A percentile compares a stretch with the other conserved stretches of the same genome.
These are phyloP conservation scores for Pinctada fucata DNA, from an alignment of 2,888 invertebrate genomes.

Conservation along the genomic window DNA sequence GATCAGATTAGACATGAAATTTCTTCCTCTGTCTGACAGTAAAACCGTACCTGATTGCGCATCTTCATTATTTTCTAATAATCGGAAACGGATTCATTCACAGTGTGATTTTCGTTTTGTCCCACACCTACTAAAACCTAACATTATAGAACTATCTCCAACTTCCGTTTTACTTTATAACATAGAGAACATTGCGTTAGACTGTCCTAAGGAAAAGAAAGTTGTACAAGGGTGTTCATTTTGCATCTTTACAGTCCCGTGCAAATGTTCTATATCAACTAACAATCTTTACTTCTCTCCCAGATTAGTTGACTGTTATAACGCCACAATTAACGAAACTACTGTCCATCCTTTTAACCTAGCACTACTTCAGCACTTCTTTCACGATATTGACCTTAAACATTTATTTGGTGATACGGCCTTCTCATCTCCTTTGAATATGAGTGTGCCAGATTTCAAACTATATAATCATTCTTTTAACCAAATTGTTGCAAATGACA, in stretches of 20 bases:
- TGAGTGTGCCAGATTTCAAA: background rate
- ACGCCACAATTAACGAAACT: background rate
- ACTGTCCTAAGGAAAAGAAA: slow-evolving; percentile 14
- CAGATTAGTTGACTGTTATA: background rate
- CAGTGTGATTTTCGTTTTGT: too few species aligned
- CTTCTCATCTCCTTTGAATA: background rate
- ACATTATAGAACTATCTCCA: background rate
- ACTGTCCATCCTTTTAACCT: background rate
- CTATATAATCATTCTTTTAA: slow-evolving; percentile 6
- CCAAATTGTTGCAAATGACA: slow-evolving; percentile 11
- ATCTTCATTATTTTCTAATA: too few species aligned
- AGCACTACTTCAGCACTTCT: background rate
- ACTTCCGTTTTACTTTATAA: background rate
- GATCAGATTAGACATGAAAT: slow-evolving; percentile 51
- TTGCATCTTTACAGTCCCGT: background rate
- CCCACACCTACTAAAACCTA: background rate
- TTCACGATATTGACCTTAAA: background rate
- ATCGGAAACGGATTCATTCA: too few species aligned
- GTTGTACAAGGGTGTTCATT: slow-evolving; percentile 1
- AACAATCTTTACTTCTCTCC: background rate
- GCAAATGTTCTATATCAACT: background rate
- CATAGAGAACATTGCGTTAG: background rate
- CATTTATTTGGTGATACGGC: background rate
- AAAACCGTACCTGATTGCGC: slow-evolving; percentile 37
- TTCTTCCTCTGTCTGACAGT: slow-evolving; percentile 41